Percentiles rank a stretch among this genome's conserved stretches.
phyloP scores from a whole-genome alignment of 2,113 vertebrate genomes.

The Dipodomys merriami region DNA sequence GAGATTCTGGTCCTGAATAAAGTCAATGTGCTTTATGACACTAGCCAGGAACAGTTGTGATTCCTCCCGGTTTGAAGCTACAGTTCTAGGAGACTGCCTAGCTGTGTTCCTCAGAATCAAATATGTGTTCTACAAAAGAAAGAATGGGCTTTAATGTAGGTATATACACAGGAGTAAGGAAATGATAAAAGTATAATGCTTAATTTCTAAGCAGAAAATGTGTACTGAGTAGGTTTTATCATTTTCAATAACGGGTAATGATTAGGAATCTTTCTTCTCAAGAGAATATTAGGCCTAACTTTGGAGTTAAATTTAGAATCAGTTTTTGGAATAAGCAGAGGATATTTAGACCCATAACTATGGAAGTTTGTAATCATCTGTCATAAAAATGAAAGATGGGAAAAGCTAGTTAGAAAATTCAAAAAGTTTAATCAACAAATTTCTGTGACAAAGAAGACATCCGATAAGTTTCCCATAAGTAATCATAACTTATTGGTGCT shows the following conservation, averaged over 20 bases:
- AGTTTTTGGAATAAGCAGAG: constrained; percentile 34
- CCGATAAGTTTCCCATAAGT: constrained; percentile 70
- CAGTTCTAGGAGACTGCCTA: neutral
- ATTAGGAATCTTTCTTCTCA: constrained; percentile 35
- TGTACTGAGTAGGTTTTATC: constrained; percentile 25
- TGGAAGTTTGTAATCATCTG: neutral
- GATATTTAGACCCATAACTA: neutral
- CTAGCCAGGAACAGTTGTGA: neutral
- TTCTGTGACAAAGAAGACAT: constrained; percentile 67
- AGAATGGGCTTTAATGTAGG: neutral
- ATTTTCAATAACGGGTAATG: neutral
- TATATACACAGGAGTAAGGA: neutral
- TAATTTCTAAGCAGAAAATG: constrained; percentile 45
- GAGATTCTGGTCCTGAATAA: neutral
- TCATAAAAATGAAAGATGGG: constrained; percentile 4
- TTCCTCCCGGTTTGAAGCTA: neutral
- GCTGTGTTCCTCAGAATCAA: neutral
- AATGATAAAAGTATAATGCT: neutral
- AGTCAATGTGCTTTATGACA: neutral
- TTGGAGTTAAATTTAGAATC: constrained; percentile 43
- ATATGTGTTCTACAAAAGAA: neutral
- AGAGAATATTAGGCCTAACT: constrained; percentile 48
- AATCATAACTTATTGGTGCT: constrained; percentile 78
- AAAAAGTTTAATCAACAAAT: constrained; percentile 59
- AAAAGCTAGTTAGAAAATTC: constrained; percentile 46